Evolutionary conservation across 2,888 invertebrate species (phyloP).

Genomic region (Pristionchus mayeri): DNA sequence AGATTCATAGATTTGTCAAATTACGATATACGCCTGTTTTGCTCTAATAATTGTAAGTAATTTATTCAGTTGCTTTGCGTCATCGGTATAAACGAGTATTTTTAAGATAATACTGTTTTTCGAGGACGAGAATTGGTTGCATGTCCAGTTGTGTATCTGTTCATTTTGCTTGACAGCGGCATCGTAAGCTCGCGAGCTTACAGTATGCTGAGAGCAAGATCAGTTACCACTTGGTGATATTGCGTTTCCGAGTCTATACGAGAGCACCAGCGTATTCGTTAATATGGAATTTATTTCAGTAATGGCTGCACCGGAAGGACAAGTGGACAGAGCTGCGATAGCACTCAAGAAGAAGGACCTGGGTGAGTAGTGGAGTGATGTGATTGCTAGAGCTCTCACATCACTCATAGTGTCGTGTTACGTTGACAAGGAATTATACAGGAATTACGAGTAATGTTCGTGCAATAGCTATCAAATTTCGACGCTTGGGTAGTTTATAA

Average conservation of each 20-base stretch:
- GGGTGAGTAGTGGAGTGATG: background rate
- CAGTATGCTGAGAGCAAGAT: background rate
- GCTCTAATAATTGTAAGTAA: conserved; percentile 30
- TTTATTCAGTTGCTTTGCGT: background rate
- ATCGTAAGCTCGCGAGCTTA: too few relatives aligned
- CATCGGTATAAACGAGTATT: conserved; percentile 20
- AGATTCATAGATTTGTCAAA: background rate
- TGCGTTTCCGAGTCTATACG: background rate
- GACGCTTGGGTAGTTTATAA: too few relatives aligned
- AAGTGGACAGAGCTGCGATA: background rate
- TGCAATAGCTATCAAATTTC: too few relatives aligned
- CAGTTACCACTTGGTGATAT: background rate
- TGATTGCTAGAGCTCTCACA: too few relatives aligned
- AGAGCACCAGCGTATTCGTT: background rate
- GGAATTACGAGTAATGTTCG: too few relatives aligned
- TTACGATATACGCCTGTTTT: background rate
- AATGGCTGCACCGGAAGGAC: background rate
- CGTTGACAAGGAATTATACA: too few relatives aligned
- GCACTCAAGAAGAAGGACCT: background rate
- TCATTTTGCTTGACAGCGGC: background rate
- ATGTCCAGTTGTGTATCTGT: background rate
- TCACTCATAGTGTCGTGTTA: too few relatives aligned
- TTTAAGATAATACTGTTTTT: background rate
- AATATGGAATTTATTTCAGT: background rate
- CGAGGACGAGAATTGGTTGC: background rate